phyloP scores from a whole-genome alignment of 2,888 invertebrate genomes.

The Globia sparganii region DNA sequence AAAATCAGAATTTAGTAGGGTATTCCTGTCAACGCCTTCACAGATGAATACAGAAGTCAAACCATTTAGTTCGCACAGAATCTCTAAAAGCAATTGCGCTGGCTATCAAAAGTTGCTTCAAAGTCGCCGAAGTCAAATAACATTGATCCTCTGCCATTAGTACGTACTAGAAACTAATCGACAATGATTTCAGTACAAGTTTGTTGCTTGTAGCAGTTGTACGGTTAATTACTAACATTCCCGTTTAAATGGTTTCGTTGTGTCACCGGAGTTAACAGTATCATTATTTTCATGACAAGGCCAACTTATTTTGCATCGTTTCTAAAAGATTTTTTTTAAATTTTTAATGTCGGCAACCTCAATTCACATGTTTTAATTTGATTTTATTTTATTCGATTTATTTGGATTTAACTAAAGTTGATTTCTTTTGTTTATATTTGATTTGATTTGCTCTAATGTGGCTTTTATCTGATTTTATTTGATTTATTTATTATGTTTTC shows the following conservation, averaged over 20 bases:
- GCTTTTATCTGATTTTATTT: too few relatives aligned
- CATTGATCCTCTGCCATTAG: conserved; percentile 51
- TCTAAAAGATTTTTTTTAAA: too few relatives aligned
- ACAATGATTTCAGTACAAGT: conserved; percentile 42
- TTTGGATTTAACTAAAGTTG: too few relatives aligned
- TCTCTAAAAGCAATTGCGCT: conserved; percentile 10
- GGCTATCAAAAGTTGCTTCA: conserved; percentile 37
- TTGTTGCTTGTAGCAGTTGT: conserved; percentile 31
- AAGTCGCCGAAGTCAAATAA: conserved; percentile 41
- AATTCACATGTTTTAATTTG: too few relatives aligned
- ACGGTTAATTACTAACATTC: conserved; percentile 24
- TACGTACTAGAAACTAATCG: conserved; percentile 51
- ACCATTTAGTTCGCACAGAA: background rate
- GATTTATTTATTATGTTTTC: too few relatives aligned
- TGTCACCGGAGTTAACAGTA: background rate
- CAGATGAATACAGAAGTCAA: background rate
- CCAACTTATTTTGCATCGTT: background rate
- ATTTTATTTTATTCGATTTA: too few relatives aligned
- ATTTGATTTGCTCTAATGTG: too few relatives aligned
- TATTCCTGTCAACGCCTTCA: background rate
- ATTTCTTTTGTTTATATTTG: too few relatives aligned
- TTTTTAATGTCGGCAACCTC: too few relatives aligned
- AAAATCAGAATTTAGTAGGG: background rate
- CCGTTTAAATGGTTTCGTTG: conserved; percentile 27
- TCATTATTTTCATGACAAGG: background rate